These are phyloP conservation scores for Naso thynnoides DNA, from an alignment of 2,797 vertebrate genomes.

Conservation along the genomic window DNA sequence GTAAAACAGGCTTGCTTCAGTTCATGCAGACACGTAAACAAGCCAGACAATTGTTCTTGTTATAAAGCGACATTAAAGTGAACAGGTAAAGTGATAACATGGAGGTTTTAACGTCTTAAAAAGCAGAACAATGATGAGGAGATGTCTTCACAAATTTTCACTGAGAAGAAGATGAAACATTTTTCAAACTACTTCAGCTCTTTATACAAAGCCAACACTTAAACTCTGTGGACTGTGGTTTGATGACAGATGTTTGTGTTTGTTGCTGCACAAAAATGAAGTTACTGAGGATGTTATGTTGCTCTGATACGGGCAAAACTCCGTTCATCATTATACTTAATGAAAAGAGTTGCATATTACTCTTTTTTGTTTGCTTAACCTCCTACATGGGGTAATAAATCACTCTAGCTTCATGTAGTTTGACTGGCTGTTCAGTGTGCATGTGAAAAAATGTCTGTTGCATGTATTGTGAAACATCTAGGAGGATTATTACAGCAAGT, in stretches of 20 bases:
- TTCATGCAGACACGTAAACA: background rate
- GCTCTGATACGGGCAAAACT: background rate
- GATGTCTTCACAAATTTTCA: background rate
- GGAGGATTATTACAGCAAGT: background rate
- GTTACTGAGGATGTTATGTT: too few relatives aligned
- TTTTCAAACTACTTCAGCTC: slow-evolving; percentile 10
- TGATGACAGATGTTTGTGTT: background rate
- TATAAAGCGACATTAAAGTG: background rate
- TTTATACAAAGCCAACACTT: background rate
- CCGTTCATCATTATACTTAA: background rate
- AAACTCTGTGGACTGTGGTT: background rate
- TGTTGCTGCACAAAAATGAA: background rate
- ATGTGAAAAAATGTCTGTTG: background rate
- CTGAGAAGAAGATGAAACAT: background rate
- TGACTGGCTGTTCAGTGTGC: background rate
- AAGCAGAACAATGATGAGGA: background rate
- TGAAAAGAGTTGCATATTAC: background rate
- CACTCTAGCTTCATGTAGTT: background rate
- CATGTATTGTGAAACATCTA: background rate
- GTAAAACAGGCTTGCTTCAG: slow-evolving; percentile 41
- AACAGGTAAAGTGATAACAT: background rate
- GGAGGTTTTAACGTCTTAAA: background rate
- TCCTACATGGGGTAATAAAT: background rate
- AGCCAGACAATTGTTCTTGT: accelerated
- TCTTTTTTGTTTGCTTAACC: background rate